Base-by-base conservation (phyloP, 2,888 invertebrate genomes). In the Spilarctia lutea region DNA sequence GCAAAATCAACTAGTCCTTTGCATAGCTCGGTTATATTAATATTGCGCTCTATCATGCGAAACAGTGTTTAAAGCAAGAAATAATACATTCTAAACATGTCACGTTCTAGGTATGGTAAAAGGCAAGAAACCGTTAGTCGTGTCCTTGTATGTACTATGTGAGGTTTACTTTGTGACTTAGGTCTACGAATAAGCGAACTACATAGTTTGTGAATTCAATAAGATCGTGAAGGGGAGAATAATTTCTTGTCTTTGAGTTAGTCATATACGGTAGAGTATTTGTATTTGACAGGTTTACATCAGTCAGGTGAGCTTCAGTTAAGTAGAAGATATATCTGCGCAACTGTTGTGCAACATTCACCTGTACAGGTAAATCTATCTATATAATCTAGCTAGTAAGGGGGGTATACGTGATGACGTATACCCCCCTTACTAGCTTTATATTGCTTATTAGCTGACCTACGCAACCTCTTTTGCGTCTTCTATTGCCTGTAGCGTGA, bases 11-110 rank as follows among this genome's bases (percentile, higher is more conserved):
- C 27, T 60, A 60, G 27, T 0, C 60, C 60, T 30, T 60, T 27
- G 60, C 18, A 30, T 18, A 63, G 30, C 27, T 13, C 30, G 16
- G 30, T 63, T 30, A 30, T 63, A 63, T 27, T 63, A 27, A 30
- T 63, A 63, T 30, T 30, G 63, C 30, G 30, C 63, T 30, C 20
- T 52, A 30, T 30, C 13, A 45, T 42, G n/a, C 42, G 13, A 45
- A 30, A 68, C 48, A 45, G 20, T 42, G 33, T 24, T 39, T 42
- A n/a, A 72, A 56, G 18, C 52, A 72, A 66, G 30, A 65, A 35
- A 56, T n/a, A 48, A 56, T 66, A 72, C 30, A 63, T 73, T 68
- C 63, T 24, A 45, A 68, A 27, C 67, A 35, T 60, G 73, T 68
- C 42, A 42, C 39, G 68, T 73, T 68, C 67, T 72, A 30, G 60